Conservation (phyloP, 2,888 invertebrate species). For the Lampropteryx suffumata region DNA sequence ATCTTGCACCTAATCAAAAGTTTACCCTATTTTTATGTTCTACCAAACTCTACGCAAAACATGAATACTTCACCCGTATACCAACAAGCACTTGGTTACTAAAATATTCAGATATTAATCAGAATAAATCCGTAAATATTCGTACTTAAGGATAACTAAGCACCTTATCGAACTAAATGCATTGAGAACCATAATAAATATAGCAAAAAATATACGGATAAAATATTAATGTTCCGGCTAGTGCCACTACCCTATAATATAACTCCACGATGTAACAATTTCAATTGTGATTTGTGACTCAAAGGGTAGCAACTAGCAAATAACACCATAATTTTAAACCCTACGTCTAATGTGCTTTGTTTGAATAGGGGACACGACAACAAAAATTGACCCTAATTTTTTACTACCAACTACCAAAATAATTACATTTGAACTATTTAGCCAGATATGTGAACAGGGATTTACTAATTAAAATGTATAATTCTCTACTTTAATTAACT, state of each 20-base stretch:
- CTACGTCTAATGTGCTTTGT: slow-evolving; percentile 28
- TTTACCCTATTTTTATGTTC: slow-evolving; percentile 25
- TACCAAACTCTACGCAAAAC: slow-evolving; percentile 21
- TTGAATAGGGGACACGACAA: slow-evolving; percentile 25
- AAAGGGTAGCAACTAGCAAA: slow-evolving; percentile 19
- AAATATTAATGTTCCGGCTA: slow-evolving; percentile 28
- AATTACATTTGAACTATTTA: slow-evolving; percentile 35
- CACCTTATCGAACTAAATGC: slow-evolving; percentile 28
- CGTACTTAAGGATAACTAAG: slow-evolving; percentile 7
- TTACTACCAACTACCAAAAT: slow-evolving; percentile 32
- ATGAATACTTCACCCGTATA: slow-evolving; percentile 24
- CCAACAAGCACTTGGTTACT: neutral
- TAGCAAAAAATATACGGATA: slow-evolving; percentile 8
- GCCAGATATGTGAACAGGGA: slow-evolving; percentile 32
- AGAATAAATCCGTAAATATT: neutral
- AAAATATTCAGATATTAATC: neutral
- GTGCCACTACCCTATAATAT: slow-evolving; percentile 11
- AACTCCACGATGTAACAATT: slow-evolving; percentile 5
- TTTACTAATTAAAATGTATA: slow-evolving; percentile 29
- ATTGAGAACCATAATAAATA: slow-evolving; percentile 12
- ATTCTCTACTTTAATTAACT: slow-evolving; percentile 46
- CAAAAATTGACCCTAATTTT: slow-evolving; percentile 17
- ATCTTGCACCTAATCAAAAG: slow-evolving; percentile 64
- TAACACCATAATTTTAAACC: slow-evolving; percentile 14
- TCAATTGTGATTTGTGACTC: slow-evolving; percentile 11